Evolutionary conservation across 1,140 invertebrate genomes (phyloP).

Genomic region (Lucilia cuprina): DNA sequence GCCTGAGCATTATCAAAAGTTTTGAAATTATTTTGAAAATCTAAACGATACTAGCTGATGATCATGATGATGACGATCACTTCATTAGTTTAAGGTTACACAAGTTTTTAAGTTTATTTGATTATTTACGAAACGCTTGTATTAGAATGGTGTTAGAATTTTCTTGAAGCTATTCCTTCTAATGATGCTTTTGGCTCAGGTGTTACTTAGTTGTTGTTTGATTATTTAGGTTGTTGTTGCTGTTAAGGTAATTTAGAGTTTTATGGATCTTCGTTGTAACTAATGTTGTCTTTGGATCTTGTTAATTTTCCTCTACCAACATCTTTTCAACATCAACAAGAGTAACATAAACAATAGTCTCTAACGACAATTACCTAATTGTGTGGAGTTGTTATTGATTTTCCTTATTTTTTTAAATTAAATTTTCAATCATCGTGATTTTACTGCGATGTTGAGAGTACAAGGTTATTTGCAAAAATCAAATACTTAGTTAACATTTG

Average conservation of each 20-base stretch:
- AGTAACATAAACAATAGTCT: background rate
- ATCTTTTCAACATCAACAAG: background rate
- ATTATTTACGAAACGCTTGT: background rate
- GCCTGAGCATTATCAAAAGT: background rate
- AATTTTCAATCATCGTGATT: background rate
- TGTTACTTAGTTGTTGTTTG: background rate
- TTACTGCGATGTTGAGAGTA: background rate
- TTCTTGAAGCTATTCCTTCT: background rate
- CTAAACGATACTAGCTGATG: background rate
- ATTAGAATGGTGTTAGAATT: background rate
- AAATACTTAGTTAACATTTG: background rate
- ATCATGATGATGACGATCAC: constrained; percentile 2
- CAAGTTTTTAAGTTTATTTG: background rate
- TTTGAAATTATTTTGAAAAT: background rate
- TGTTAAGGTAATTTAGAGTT: background rate
- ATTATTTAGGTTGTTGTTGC: background rate
- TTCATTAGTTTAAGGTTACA: constrained; percentile 17
- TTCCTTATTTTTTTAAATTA: background rate
- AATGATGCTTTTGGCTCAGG: background rate
- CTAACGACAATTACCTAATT: constrained; percentile 4
- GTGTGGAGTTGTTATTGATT: constrained; percentile 7
- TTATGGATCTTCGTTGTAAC: background rate
- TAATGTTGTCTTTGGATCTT: background rate
- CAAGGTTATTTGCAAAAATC: background rate
- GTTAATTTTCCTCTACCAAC: background rate